A percentile compares a stretch with the other conserved stretches of the same genome.
These are phyloP conservation scores for Lepidiolamprologus cunningtoni DNA, from an alignment of 2,113 vertebrate genomes.

Conservation along the genomic window DNA sequence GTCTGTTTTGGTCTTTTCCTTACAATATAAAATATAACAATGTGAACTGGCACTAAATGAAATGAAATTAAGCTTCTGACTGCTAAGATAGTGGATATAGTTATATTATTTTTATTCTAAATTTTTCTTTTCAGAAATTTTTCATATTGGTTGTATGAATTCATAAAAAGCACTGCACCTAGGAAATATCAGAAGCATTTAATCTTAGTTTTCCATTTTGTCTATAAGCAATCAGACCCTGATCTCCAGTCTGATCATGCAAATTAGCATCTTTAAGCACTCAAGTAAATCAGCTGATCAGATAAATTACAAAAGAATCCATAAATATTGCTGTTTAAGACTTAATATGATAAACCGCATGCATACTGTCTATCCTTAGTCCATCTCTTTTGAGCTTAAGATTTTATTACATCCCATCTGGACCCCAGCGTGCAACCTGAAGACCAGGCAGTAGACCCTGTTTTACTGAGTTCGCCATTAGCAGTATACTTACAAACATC, in stretches of 20 bases:
- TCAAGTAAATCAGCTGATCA: background rate
- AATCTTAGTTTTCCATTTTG: background rate
- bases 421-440: background rate
- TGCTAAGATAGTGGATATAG: background rate
- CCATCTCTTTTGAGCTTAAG: conserved; percentile 14
- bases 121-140: background rate
- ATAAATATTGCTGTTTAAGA: background rate
- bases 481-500: background rate
- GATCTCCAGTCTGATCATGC: background rate
- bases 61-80: background rate
- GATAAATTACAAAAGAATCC: background rate
- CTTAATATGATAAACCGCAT: background rate
- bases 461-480: background rate
- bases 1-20: background rate
- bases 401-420: conserved; percentile 64
- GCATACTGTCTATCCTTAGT: background rate
- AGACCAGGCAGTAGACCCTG: background rate
- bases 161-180: background rate
- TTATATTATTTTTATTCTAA: background rate
- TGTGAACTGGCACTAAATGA: background rate
- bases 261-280: background rate
- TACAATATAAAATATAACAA: background rate
- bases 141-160: background rate
- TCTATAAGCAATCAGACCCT: background rate
- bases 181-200: background rate